Base-by-base conservation (phyloP, 1,140 invertebrate species). In the Lasaia peninsularis region DNA sequence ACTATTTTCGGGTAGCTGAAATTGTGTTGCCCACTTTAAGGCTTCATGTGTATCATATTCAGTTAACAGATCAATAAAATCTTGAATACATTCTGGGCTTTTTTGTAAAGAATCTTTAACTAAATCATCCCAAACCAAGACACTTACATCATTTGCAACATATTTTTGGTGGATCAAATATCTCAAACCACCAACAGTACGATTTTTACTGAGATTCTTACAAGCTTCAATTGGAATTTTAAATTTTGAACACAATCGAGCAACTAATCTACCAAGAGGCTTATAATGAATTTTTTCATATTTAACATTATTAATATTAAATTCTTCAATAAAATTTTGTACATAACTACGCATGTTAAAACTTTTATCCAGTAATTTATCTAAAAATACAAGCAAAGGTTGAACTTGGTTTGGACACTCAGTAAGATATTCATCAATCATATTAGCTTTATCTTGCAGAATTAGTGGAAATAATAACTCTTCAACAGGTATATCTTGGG, bases 391-490 rank as follows among this genome's bases (percentile, higher is more conserved):
- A 7, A 95, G 78, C 2, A 95, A 76, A 34, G 86, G 80, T 35
- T 72, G 75, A 62, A 94, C 94, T 68, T 93, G 91, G 11, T 89
- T 68, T n/a, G 89, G 89, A 62, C 91, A 92, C 35, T 89, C 86
- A 34, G 71, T 69, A 52, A 95, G 75, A 86, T 94, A 94, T 56
- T 93, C 92, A 78, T 95, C 93, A 37, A 93, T 91, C 21, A 94
- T 69, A 65, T 90, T 91, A 20, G 92, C 67, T 75, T 94, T 94
- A 70, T 95, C 94, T 90, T 95, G 94, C 10, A 95, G 80, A 67
- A 95, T 87, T 14, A 96, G 78, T 12, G 94, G 94, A 63, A 96
- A 82, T 3, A 95, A 63, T 66, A 95, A 90, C 56, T 92, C 90
- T 75, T 94, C 89, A 40, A 94, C 90, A 16, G 78, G 68, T 82